Conservation (phyloP, 2,888 invertebrate species). For the Polydrusus tereticollis region DNA sequence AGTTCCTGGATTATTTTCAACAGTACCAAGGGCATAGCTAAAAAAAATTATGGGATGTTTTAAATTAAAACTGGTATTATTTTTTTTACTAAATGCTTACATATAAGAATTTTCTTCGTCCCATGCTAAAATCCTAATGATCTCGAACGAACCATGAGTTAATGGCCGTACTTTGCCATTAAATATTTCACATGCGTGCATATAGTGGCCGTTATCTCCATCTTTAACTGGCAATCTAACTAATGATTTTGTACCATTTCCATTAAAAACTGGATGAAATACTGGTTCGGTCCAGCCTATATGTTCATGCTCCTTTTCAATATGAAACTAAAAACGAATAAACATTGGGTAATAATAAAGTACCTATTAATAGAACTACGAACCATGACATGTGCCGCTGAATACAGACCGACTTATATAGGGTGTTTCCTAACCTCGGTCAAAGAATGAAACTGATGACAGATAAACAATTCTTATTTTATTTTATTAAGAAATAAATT, state of each 20-base stretch:
- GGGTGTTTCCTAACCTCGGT: no score
- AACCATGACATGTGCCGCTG: no score
- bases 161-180: constrained; percentile 68
- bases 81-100: constrained; percentile 72
- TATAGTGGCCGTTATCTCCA: constrained; percentile 74
- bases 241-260: constrained; percentile 66
- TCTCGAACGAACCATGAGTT: constrained; percentile 82
- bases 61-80: neutral
- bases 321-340: constrained; percentile 60
- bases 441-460: no score
- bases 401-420: no score
- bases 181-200: constrained; percentile 69
- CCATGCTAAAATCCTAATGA: constrained; percentile 82
- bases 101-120: constrained; percentile 79
- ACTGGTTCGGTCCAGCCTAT: constrained; percentile 67
- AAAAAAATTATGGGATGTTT: neutral
- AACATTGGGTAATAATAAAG: neutral
- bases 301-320: constrained; percentile 63
- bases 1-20: constrained; percentile 82
- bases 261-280: constrained; percentile 65
- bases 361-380: neutral
- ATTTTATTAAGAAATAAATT: no score
- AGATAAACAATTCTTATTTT: no score
- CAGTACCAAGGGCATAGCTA: constrained; percentile 87
- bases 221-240: constrained; percentile 74